These are phyloP conservation scores for Erebia ligea DNA, from an alignment of 2,888 invertebrate genomes.

Conservation along the genomic window DNA sequence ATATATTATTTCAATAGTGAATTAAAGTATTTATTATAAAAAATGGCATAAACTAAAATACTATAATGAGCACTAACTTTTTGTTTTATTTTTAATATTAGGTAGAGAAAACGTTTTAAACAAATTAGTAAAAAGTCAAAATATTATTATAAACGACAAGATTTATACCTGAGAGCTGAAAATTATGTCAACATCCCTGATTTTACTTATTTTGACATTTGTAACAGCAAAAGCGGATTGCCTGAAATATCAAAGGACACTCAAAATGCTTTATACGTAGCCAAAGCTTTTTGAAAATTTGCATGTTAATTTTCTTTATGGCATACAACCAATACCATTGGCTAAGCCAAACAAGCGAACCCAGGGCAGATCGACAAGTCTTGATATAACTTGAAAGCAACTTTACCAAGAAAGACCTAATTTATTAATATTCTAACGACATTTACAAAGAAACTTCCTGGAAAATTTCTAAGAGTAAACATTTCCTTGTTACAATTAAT, in stretches of 20 bases:
- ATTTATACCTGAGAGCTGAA: neutral
- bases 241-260: no score
- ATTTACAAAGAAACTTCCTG: neutral
- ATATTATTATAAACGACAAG: neutral
- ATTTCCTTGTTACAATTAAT: neutral
- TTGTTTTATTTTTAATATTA: neutral
- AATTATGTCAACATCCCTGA: no score
- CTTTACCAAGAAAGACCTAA: neutral
- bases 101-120: neutral
- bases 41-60: slow-evolving; percentile 3
- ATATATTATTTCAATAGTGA: slow-evolving; percentile 16
- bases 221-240: no score
- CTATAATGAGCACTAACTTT: slow-evolving; percentile 8
- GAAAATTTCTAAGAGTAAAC: neutral
- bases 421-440: neutral
- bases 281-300: no score
- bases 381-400: neutral
- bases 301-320: no score
- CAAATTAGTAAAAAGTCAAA: neutral
- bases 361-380: neutral
- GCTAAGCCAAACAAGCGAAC: no score
- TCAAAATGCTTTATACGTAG: no score
- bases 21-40: slow-evolving; percentile 8
- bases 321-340: no score
- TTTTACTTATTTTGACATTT: no score